A percentile compares a stretch with the other conserved stretches of the same genome.
These are phyloP conservation scores for Helostoma temminkii DNA, from an alignment of 2,797 vertebrate genomes.

Conservation along the genomic window DNA sequence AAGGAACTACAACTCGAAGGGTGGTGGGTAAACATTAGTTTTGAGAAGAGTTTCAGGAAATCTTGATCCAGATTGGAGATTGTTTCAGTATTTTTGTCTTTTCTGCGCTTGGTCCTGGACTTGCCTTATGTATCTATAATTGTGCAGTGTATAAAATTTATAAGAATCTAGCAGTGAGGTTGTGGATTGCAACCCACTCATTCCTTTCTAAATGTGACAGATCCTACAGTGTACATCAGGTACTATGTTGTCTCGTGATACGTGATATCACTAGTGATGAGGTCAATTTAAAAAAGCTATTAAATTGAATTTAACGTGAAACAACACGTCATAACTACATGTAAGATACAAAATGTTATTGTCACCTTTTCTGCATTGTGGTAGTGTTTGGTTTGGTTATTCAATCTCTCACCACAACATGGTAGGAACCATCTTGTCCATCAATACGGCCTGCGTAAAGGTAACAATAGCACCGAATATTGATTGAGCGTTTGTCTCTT, in stretches of 20 bases:
- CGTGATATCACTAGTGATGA: no score
- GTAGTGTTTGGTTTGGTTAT: not conserved
- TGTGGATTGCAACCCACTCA: no score
- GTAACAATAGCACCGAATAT: constrained; percentile 68
- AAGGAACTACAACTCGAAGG: constrained; percentile 8
- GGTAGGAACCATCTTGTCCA: constrained; percentile 43
- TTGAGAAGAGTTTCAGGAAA: not conserved
- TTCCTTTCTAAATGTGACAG: no score
- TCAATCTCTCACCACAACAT: constrained; percentile 39
- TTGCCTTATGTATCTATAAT: not conserved
- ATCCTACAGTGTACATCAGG: no score
- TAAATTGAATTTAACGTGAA: no score
- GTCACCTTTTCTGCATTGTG: no score
- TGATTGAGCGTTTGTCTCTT: constrained; percentile 75
- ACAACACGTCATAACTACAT: no score
- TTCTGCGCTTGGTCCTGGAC: not conserved
- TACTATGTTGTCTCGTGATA: no score
- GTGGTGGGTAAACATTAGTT: not conserved
- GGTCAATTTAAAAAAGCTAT: no score
- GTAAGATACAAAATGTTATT: no score
- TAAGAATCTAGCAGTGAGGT: no score
- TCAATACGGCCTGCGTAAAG: constrained; percentile 51
- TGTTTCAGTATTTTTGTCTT: not conserved
- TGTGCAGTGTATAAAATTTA: no score
- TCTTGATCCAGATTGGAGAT: not conserved